A percentile compares a stretch with the other conserved stretches of the same genome.
Evolutionary conservation across 1,140 invertebrate species (phyloP).

Genomic region (Diorhabda carinulata): DNA sequence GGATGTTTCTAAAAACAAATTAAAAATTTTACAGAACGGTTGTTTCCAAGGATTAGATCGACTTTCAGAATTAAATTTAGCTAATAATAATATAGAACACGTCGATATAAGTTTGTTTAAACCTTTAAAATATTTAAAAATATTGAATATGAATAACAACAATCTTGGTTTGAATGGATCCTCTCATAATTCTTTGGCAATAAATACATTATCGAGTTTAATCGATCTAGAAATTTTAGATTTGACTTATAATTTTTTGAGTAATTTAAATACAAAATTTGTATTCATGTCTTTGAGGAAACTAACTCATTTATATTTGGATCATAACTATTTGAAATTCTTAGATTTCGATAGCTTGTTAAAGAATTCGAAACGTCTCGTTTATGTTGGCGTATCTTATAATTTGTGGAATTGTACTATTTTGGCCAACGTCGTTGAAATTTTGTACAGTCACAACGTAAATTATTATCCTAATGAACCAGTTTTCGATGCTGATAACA

Average conservation of each 20-base stretch:
- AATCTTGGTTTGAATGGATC: background rate
- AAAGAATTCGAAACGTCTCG: background rate
- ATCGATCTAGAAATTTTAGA: background rate
- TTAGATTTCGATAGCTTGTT: constrained; percentile 8
- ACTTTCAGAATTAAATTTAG: background rate
- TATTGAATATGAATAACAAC: constrained; percentile 4
- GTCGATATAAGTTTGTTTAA: background rate
- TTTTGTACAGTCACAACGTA: background rate
- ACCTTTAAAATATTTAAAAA: background rate
- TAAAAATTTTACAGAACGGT: background rate
- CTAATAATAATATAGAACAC: background rate
- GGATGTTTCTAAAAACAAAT: background rate
- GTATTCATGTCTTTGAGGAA: constrained; percentile 9
- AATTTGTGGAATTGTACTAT: constrained; percentile 4
- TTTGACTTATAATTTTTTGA: constrained; percentile 1
- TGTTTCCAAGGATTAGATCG: background rate
- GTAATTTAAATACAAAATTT: background rate
- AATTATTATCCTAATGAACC: background rate
- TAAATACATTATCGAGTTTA: background rate
- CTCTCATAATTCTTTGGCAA: background rate
- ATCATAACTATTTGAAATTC: constrained; percentile 7
- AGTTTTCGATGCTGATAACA: constrained; percentile 10
- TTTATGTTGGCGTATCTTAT: constrained; percentile 6
- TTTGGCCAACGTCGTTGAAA: constrained; percentile 2
- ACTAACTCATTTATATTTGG: background rate